These are phyloP conservation scores for Apostichopus leukothele DNA, from an alignment of 53 echinoderm and acorn worm genomes.

Conservation along the genomic window DNA sequence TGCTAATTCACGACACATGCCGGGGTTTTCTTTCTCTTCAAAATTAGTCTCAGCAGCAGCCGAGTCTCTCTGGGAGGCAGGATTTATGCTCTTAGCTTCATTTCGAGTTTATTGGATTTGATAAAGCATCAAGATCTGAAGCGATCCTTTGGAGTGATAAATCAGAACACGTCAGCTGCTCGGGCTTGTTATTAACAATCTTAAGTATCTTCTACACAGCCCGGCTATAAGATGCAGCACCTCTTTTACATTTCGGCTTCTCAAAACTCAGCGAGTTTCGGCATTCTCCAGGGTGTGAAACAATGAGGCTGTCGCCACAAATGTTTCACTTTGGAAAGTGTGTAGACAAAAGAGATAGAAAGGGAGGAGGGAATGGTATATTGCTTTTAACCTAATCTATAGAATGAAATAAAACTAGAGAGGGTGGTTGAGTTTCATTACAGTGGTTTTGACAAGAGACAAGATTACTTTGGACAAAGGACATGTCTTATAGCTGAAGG, in stretches of 20 bases:
- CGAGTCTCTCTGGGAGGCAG: slow-evolving; percentile 14
- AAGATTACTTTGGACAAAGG: slow-evolving; percentile 2
- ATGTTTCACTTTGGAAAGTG: slow-evolving; percentile 14
- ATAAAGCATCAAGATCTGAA: slow-evolving; percentile 38
- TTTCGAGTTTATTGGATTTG: slow-evolving; percentile 43
- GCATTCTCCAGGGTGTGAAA: slow-evolving; percentile 37
- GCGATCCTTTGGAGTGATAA: slow-evolving; percentile 32
- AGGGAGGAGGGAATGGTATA: background rate
- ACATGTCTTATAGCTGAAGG: background rate
- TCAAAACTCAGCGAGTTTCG: slow-evolving; percentile 18
- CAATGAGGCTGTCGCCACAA: slow-evolving; percentile 35
- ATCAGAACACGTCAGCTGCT: slow-evolving; percentile 35
- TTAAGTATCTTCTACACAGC: slow-evolving; percentile 4
- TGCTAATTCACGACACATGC: slow-evolving; percentile 23
- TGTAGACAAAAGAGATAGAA: background rate
- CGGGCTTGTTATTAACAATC: slow-evolving; percentile 30
- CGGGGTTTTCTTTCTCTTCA: background rate
- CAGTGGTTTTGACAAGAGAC: background rate
- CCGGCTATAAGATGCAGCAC: background rate
- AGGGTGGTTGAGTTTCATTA: too few species aligned
- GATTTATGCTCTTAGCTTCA: slow-evolving; percentile 38
- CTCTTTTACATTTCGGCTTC: slow-evolving; percentile 12
- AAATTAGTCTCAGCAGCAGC: slow-evolving; percentile 3
- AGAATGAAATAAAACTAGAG: too few species aligned
- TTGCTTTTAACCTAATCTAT: too few species aligned